Conservation (phyloP, 2,113 vertebrate genomes). For the Sakesphorus luctuosus region DNA sequence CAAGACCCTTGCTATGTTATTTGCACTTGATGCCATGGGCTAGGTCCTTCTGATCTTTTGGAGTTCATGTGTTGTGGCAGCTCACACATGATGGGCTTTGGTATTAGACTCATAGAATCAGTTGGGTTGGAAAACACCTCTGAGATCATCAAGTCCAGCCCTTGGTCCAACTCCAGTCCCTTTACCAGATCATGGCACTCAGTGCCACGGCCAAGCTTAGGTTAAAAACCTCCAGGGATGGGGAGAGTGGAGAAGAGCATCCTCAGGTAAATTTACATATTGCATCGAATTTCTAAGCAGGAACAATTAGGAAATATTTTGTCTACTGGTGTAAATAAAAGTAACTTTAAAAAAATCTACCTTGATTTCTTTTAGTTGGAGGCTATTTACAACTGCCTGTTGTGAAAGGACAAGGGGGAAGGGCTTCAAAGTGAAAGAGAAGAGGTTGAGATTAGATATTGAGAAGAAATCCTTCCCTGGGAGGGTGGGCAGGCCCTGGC, state of each 20-base stretch:
- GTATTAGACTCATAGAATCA: too few relatives aligned
- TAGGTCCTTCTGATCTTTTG: background rate
- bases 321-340: background rate
- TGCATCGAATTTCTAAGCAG: background rate
- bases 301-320: background rate
- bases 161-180: too few relatives aligned
- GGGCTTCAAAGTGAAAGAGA: background rate
- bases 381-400: background rate
- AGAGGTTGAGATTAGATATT: background rate
- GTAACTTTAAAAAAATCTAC: accelerated
- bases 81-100: background rate
- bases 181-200: too few relatives aligned
- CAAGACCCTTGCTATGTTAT: background rate
- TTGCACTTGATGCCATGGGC: background rate
- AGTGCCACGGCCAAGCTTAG: too few relatives aligned
- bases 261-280: background rate
- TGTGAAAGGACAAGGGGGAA: background rate
- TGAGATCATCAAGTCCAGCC: too few relatives aligned
- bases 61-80: background rate
- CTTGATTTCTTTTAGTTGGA: background rate
- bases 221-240: too few relatives aligned
- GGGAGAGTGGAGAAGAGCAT: too few relatives aligned
- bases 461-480: accelerated
- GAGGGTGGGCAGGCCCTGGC: background rate
- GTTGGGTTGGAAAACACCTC: too few relatives aligned